These are phyloP conservation scores for Cremastobaeus sp. DNA, from an alignment of 2,888 invertebrate species.

Conservation along the genomic window DNA sequence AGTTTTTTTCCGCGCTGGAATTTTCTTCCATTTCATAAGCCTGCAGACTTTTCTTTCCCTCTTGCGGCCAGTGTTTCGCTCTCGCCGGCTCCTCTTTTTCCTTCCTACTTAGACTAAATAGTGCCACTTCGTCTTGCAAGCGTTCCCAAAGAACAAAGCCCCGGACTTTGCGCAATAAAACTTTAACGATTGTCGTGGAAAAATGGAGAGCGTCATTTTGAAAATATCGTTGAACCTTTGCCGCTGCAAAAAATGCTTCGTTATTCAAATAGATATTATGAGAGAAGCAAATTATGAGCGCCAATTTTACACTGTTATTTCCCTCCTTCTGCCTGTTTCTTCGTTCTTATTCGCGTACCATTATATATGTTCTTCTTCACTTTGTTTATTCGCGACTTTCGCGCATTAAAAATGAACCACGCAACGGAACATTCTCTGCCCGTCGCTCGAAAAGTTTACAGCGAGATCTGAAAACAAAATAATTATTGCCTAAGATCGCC, in stretches of 20 bases:
- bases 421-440: too few species aligned
- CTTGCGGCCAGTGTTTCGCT: conserved; percentile 41
- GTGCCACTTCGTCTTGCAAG: conserved; percentile 40
- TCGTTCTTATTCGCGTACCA: too few species aligned
- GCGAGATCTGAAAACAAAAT: too few species aligned
- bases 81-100: conserved; percentile 25
- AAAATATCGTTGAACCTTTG: conserved; percentile 31
- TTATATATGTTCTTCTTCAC: too few species aligned
- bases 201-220: conserved; percentile 37
- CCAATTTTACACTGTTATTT: too few species aligned
- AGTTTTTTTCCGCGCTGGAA: conserved; percentile 23
- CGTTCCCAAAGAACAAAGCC: conserved; percentile 29
- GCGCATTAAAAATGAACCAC: too few species aligned
- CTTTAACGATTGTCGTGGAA: conserved; percentile 32
- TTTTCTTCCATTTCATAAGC: conserved; percentile 32
- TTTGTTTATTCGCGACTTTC: too few species aligned
- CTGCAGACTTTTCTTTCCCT: conserved; percentile 12
- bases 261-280: conserved; percentile 34
- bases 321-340: too few species aligned
- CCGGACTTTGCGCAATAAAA: conserved; percentile 38
- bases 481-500: too few species aligned
- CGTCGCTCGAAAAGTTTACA: too few species aligned
- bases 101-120: conserved; percentile 43
- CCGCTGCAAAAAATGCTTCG: conserved; percentile 19
- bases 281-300: conserved; percentile 21